Conservation (phyloP, 2,797 vertebrate genomes). For the Pampus argenteus region DNA sequence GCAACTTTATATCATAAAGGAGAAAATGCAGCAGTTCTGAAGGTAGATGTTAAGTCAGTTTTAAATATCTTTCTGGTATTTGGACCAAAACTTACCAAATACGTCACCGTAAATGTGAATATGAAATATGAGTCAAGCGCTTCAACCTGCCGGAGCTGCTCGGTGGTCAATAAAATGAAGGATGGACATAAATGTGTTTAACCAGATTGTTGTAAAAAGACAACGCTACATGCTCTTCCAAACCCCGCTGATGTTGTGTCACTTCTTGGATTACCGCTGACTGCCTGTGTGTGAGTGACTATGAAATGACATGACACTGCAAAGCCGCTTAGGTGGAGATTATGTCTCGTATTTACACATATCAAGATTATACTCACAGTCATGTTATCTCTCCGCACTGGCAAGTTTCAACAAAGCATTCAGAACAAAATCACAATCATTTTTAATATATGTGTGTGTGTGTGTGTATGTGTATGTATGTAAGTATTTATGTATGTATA, state of each 20-base stretch:
- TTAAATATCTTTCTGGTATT: constrained; percentile 1
- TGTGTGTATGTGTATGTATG: too few relatives aligned
- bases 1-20: neutral
- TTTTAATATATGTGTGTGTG: too few relatives aligned
- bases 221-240: neutral
- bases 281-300: constrained; percentile 38
- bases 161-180: neutral
- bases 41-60: constrained; percentile 15
- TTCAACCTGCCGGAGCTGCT: neutral
- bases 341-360: constrained; percentile 50
- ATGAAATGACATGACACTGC: constrained; percentile 46
- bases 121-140: neutral
- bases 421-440: constrained; percentile 4
- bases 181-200: neutral
- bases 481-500: too few relatives aligned
- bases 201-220: constrained; percentile 6
- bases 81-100: too few relatives aligned
- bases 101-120: neutral
- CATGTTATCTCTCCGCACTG: constrained; percentile 23
- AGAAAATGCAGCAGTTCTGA: constrained; percentile 26
- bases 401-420: constrained; percentile 5
- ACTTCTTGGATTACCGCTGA: constrained; percentile 42
- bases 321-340: constrained; percentile 61
- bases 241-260: constrained; percentile 22
- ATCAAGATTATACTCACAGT: constrained; percentile 55